Percentiles rank a stretch among this genome's conserved stretches.
Evolutionary conservation across 2,113 vertebrate species (phyloP).

Genomic region (Pagrus major): DNA sequence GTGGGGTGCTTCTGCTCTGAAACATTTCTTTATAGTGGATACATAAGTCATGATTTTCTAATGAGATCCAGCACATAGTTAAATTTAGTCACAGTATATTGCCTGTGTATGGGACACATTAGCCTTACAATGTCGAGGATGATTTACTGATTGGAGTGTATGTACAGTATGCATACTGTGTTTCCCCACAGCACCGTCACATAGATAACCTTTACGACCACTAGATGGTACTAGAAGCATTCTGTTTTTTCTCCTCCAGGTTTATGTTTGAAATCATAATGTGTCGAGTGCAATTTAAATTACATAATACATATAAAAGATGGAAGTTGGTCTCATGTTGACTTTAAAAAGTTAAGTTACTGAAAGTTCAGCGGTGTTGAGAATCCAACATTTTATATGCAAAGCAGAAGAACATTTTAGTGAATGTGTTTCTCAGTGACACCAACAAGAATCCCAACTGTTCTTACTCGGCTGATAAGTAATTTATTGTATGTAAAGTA

Average conservation of each 20-base stretch:
- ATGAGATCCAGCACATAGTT: constrained; percentile 35
- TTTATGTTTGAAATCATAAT: constrained; percentile 24
- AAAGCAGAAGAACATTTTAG: neutral
- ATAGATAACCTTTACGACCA: constrained; percentile 46
- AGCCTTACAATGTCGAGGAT: constrained; percentile 37
- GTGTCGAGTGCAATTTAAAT: constrained; percentile 47
- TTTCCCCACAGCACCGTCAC: neutral
- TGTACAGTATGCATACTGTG: neutral
- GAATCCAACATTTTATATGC: neutral
- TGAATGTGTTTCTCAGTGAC: constrained; percentile 2
- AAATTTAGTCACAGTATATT: constrained; percentile 39
- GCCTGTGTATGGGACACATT: constrained; percentile 20
- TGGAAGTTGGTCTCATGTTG: neutral
- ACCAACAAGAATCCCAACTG: neutral
- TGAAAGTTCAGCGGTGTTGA: neutral
- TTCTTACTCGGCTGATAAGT: neutral
- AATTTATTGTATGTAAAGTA: constrained; percentile 34
- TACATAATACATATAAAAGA: constrained; percentile 42
- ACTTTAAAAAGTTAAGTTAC: neutral
- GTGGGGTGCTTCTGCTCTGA: constrained; percentile 40
- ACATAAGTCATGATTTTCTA: constrained; percentile 37
- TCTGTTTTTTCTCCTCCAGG: constrained; percentile 37
- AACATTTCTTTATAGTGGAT: constrained; percentile 39
- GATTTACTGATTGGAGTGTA: constrained; percentile 32
- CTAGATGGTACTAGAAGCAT: constrained; percentile 81